Evolutionary conservation across 2,113 vertebrate genomes (phyloP).

Genomic region (Odontesthes bonariensis): DNA sequence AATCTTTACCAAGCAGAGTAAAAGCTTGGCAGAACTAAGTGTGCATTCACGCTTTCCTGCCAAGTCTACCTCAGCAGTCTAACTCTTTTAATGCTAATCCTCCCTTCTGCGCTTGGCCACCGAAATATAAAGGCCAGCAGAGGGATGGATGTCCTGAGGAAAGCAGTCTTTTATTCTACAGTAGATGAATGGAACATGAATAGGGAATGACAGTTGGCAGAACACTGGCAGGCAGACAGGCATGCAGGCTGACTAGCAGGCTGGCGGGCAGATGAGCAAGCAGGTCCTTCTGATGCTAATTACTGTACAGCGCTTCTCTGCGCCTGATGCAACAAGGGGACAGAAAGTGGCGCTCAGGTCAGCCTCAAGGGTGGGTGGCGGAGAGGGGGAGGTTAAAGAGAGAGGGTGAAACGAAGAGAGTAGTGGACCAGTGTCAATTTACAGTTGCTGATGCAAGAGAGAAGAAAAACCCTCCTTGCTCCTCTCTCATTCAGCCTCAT

Average conservation of each 20-base stretch:
- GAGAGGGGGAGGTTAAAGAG: background rate
- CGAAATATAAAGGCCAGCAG: constrained; percentile 62
- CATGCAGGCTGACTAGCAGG: constrained; percentile 50
- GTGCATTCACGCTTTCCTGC: constrained; percentile 61
- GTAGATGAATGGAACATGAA: constrained; percentile 77
- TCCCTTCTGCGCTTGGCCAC: constrained; percentile 44
- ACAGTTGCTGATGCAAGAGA: constrained; percentile 74
- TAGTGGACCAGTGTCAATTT: constrained; percentile 48
- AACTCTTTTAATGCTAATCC: constrained; percentile 71
- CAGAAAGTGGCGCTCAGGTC: constrained; percentile 58
- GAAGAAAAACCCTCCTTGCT: constrained; percentile 49
- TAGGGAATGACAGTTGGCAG: constrained; percentile 70
- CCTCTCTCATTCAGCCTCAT: constrained; percentile 41
- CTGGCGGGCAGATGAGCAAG: constrained; percentile 65
- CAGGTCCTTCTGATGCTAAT: constrained; percentile 74
- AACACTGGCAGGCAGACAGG: constrained; percentile 54
- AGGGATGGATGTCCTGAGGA: constrained; percentile 70
- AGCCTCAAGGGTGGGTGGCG: constrained; percentile 24
- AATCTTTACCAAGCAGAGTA: constrained; percentile 51
- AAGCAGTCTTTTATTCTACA: constrained; percentile 65
- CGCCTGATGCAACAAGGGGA: constrained; percentile 68
- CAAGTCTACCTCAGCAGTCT: constrained; percentile 64
- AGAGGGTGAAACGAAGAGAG: constrained; percentile 3
- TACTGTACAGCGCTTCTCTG: constrained; percentile 59
- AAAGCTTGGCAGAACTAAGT: constrained; percentile 60